Conservation (phyloP, 2,888 invertebrate genomes). For the Mesorhabditis belari region DNA sequence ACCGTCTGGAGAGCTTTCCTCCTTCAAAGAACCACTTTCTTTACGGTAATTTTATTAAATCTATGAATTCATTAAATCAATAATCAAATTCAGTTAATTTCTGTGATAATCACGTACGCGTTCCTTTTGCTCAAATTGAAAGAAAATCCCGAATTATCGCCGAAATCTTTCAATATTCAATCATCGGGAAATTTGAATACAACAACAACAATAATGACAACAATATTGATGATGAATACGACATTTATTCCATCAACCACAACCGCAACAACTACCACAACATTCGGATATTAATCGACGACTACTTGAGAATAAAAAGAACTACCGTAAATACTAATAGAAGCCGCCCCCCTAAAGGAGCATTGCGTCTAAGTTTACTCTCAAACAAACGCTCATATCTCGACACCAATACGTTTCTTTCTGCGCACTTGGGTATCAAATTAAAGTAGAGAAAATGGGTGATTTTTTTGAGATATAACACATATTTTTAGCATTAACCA, state of each 20-base stretch:
- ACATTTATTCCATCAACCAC: neutral
- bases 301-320: too few relatives aligned
- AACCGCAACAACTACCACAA: too few relatives aligned
- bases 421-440: too few relatives aligned
- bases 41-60: constrained; percentile 33
- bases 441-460: too few relatives aligned
- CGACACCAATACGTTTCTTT: too few relatives aligned
- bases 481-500: too few relatives aligned
- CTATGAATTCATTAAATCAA: neutral
- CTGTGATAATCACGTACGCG: constrained; percentile 48
- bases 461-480: too few relatives aligned
- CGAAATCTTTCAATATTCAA: constrained; percentile 9
- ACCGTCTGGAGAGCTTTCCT: constrained; percentile 52
- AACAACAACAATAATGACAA: neutral
- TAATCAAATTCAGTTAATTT: constrained; percentile 49
- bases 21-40: constrained; percentile 48
- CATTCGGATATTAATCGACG: too few relatives aligned
- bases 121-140: constrained; percentile 47
- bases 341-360: too few relatives aligned
- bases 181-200: constrained; percentile 8
- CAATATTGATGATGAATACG: neutral
- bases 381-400: too few relatives aligned
- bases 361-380: too few relatives aligned
- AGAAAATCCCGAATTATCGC: constrained; percentile 27
- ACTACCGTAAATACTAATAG: too few relatives aligned